These are phyloP conservation scores for Gila orcuttii DNA, from an alignment of 2,113 vertebrate species.

Conservation along the genomic window DNA sequence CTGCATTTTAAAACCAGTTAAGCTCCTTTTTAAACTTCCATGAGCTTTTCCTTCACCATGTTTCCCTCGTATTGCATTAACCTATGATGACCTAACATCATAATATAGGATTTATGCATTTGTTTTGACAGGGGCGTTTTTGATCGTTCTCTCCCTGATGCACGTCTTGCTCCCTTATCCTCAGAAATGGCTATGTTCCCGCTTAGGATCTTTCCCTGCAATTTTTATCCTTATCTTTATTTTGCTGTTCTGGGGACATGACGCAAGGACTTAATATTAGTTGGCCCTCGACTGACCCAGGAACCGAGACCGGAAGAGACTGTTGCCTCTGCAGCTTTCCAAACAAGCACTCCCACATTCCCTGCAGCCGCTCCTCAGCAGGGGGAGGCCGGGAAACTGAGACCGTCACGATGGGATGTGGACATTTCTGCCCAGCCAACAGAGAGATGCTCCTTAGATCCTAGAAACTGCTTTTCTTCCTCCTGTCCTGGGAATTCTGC, in stretches of 20 bases:
- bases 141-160: background rate
- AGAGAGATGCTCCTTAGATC: constrained; percentile 4
- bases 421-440: constrained; percentile 26
- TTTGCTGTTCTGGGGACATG: background rate
- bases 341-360: constrained; percentile 43
- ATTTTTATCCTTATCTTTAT: constrained; percentile 23
- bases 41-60: background rate
- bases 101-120: constrained; percentile 8
- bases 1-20: background rate
- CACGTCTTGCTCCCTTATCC: constrained; percentile 9
- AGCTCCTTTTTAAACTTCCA: constrained; percentile 4
- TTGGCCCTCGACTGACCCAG: constrained; percentile 31
- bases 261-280: constrained; percentile 32
- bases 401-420: constrained; percentile 12
- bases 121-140: constrained; percentile 18
- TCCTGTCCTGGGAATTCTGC: background rate
- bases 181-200: background rate
- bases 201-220: background rate
- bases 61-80: constrained; percentile 26
- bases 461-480: background rate
- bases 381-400: background rate
- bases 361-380: background rate
- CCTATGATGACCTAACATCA: constrained; percentile 23
- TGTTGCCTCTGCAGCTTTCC: constrained; percentile 37
- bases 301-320: constrained; percentile 28